These are phyloP conservation scores for Channa maculata DNA, from an alignment of 2,113 vertebrate species.

Conservation along the genomic window DNA sequence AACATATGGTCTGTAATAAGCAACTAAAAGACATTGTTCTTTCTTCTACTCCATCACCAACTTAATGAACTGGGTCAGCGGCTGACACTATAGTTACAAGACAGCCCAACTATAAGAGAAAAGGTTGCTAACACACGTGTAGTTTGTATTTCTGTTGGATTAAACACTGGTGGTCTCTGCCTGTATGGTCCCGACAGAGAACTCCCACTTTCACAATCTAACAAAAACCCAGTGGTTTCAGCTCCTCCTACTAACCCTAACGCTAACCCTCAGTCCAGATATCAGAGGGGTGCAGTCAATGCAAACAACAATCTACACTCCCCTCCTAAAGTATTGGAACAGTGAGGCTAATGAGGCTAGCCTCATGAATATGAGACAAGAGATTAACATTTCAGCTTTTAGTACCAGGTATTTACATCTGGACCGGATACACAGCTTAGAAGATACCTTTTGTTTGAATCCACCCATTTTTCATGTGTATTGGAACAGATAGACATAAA, in stretches of 20 bases:
- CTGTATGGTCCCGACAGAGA: not conserved
- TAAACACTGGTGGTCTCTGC: not conserved
- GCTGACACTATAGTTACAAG: not conserved
- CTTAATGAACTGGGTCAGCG: constrained; percentile 10
- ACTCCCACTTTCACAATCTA: not conserved
- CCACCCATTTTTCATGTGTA: no score
- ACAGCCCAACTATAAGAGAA: not conserved
- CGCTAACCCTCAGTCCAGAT: no score
- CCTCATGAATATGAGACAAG: no score
- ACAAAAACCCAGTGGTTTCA: not conserved
- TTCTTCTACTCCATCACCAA: not conserved
- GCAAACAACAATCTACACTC: no score
- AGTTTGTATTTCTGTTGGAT: not conserved
- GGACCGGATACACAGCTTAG: no score
- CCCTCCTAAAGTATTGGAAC: no score
- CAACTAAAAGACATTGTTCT: not conserved
- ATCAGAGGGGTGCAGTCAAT: no score
- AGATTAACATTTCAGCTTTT: no score
- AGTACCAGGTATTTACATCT: no score
- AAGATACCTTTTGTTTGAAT: no score
- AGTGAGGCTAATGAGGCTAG: no score
- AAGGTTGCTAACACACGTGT: constrained; percentile 17
- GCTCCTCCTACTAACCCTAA: not conserved
- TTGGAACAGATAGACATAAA: no score
- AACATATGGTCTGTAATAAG: not conserved